Base-by-base conservation (phyloP, 2,888 invertebrate species). In the Apamea monoglypha region DNA sequence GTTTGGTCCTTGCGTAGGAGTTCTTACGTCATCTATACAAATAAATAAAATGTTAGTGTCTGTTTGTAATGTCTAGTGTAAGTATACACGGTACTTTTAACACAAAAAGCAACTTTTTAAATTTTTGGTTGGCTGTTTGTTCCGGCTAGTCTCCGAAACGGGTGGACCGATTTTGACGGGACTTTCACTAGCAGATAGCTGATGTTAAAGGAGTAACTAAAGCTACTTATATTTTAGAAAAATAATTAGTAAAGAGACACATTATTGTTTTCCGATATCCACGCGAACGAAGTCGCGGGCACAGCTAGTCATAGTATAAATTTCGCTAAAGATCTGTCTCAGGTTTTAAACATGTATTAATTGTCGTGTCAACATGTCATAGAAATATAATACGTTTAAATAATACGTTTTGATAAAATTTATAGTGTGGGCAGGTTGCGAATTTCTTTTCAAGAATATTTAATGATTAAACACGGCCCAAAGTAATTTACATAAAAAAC, bases 381-480 rank as follows among this genome's bases (percentile, higher is more conserved):
- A 18, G 16, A 63, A 76, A 50, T 59, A 18, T 12, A 63, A 76
- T 66, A 36, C n/a, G n/a, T n/a, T n/a, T n/a, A n/a, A n/a, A n/a
- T n/a, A n/a, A n/a, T n/a, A 64, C 2, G 29, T 85, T 74, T 61
- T 61, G 21, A 44, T 36, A 50, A 56, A 40, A 86, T 83, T 82
- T 82, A 74, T 83, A 50, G n/a, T 6, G 56, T 68, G 8, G 4
- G 25, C 8, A 36, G 16, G 18, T 81, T 71, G 40, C 40, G 16
- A 85, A 74, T 81, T 61, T 64, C 44, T 86, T 76, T 68, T 73
- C n/a, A 6, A 50, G 77, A 74, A 64, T 21, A 77, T 64, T 2
- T 18, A 21, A 68, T 81, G 66, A 87, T 77, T 59, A 67, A 74
- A 68, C 21, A 50, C 40, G 56, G 5, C n/a, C 36, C n/a, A 40